Base-by-base conservation (phyloP, 2,113 vertebrate genomes). In the Ctenomys sociabilis region DNA sequence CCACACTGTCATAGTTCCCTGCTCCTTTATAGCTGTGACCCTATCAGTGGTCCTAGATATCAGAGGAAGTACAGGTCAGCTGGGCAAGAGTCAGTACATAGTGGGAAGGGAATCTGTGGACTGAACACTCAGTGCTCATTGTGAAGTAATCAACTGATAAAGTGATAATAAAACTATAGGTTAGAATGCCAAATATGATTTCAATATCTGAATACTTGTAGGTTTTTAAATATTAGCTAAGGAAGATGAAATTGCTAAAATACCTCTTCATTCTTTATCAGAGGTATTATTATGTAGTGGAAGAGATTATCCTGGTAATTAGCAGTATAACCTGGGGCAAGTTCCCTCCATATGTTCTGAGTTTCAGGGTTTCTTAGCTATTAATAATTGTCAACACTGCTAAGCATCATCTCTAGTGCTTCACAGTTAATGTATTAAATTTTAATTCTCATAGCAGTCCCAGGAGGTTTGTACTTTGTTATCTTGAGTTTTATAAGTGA, bases 341-440 rank as follows among this genome's bases (percentile, higher is more conserved):
- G 59, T 92, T 59, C 91, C 54, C 32, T 82, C 61, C 30, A 22
- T 54, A 59, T 52, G 45, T 87, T 80, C 70, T 85, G 77, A 35
- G 32, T 43, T 54, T 90, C 77, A 88, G 43, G 77, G 54, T 95
- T 85, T 61, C 73, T 88, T 85, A 66, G 19, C 45, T 90, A n/a
- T 91, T 88, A 88, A 85, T 96, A 91, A 90, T 92, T 95, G 64
- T 88, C 91, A 87, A 43, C 17, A 81, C 6, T 59, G 54, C 63
- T 35, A 78, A 37, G 28, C 88, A 49, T 84, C 72, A 22, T 72
- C 95, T 93, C 81, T 82, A 3, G 37, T 95, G 52, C 28, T 95
- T 97, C 64, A 66, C 22, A 85, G 64, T 72, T 10, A 85, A 96
- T 16, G 4, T 73, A 90, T 88, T 95, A 92, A 85, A 70, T 90